Conservation (phyloP, 1,140 invertebrate genomes). For the Pseudomyrmex dendroicus region DNA sequence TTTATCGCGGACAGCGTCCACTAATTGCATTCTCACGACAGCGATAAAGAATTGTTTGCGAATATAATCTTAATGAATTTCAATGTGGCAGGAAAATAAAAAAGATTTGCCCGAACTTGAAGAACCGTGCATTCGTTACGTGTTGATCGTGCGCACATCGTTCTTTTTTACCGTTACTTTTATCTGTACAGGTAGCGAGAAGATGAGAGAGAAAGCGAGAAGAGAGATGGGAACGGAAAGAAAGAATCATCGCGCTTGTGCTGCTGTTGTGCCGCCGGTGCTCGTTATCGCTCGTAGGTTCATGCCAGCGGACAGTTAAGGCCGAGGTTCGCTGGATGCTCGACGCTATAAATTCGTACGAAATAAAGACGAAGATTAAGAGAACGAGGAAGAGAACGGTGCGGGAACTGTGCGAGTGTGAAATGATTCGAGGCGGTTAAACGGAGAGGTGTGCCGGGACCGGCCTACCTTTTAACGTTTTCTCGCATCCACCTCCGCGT, state of each 20-base stretch:
- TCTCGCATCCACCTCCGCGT: conserved; percentile 71
- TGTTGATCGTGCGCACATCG: conserved; percentile 49
- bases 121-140: not conserved
- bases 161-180: conserved; percentile 71
- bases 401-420: conserved; percentile 30
- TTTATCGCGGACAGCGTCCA: not conserved
- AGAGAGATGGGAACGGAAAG: conserved; percentile 32
- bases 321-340: conserved; percentile 74
- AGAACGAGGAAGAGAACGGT: conserved; percentile 46
- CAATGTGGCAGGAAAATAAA: no score
- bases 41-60: no score
- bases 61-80: no score
- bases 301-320: conserved; percentile 84
- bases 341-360: conserved; percentile 82
- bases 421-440: conserved; percentile 82
- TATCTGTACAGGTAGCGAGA: conserved; percentile 56
- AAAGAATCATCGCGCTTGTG: conserved; percentile 59
- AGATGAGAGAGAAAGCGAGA: not conserved
- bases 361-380: conserved; percentile 66
- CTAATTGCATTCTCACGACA: no score
- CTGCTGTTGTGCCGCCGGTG: conserved; percentile 62
- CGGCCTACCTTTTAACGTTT: conserved; percentile 85
- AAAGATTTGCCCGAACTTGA: conserved; percentile 23
- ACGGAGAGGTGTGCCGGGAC: conserved; percentile 84
- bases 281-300: conserved; percentile 82